These are phyloP conservation scores for Galerucella calmariensis DNA, from an alignment of 2,888 invertebrate species.

Conservation along the genomic window DNA sequence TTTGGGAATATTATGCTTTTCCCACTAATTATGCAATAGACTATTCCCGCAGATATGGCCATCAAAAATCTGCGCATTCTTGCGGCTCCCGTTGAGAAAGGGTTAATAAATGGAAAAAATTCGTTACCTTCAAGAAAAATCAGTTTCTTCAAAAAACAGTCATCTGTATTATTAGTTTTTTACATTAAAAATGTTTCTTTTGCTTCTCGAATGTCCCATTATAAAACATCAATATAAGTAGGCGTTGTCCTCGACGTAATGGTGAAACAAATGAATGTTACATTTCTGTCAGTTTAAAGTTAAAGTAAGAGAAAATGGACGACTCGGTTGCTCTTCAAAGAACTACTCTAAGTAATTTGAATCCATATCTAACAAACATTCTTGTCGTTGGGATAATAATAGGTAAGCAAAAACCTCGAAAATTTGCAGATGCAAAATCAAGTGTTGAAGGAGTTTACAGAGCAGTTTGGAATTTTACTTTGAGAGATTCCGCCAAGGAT, in stretches of 20 bases:
- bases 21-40: too few species aligned
- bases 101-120: too few species aligned
- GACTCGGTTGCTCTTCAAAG: slow-evolving; percentile 52
- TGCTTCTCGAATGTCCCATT: neutral
- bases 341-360: slow-evolving; percentile 56
- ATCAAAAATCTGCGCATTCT: too few species aligned
- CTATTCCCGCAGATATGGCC: too few species aligned
- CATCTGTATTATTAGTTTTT: too few species aligned
- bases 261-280: slow-evolving; percentile 10
- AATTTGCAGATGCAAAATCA: slow-evolving; percentile 67
- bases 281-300: slow-evolving; percentile 1
- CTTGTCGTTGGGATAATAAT: slow-evolving; percentile 72
- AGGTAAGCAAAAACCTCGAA: slow-evolving; percentile 72
- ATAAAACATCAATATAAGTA: neutral
- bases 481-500: slow-evolving; percentile 78
- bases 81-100: too few species aligned
- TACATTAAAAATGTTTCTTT: too few species aligned
- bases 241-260: neutral
- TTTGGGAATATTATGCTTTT: too few species aligned
- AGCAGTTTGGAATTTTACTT: slow-evolving; percentile 81
- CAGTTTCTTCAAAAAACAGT: too few species aligned
- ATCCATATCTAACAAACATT: slow-evolving; percentile 56
- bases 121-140: too few species aligned
- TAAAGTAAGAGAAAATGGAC: slow-evolving; percentile 43
- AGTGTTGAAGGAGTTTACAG: slow-evolving; percentile 68